These are phyloP conservation scores for Jacana jacana DNA, from an alignment of 2,113 vertebrate genomes.

Conservation along the genomic window DNA sequence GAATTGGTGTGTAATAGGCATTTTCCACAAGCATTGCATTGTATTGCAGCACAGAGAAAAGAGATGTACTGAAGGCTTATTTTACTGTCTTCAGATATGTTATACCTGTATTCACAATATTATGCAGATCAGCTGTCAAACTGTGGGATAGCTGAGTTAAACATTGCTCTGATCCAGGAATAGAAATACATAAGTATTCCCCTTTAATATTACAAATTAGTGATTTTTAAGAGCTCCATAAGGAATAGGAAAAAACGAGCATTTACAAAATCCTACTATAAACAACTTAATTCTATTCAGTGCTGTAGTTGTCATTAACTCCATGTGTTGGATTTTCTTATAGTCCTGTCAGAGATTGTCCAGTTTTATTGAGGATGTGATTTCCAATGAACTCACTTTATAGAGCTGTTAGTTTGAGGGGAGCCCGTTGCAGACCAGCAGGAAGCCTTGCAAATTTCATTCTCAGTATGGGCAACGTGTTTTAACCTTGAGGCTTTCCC, in stretches of 20 bases:
- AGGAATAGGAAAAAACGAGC: not conserved
- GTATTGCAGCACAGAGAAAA: not conserved
- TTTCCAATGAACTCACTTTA: not conserved
- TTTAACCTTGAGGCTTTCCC: not conserved
- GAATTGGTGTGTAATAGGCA: not conserved
- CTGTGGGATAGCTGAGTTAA: not conserved
- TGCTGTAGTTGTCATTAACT: not conserved
- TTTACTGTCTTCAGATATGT: not conserved
- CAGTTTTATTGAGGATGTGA: not conserved
- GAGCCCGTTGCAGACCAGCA: not conserved
- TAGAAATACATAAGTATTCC: not conserved
- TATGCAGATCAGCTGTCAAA: conserved; percentile 32
- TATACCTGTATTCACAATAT: not conserved
- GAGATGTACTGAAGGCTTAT: not conserved
- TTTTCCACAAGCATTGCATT: not conserved
- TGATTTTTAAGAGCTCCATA: not conserved
- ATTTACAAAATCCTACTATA: not conserved
- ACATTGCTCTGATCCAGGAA: not conserved
- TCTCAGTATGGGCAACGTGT: not conserved
- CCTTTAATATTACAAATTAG: not conserved
- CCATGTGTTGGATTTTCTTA: not conserved
- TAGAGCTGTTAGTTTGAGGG: not conserved
- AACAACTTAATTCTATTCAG: not conserved
- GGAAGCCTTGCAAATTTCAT: not conserved
- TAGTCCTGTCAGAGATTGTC: not conserved